These are phyloP conservation scores for Halcyon smyrnensis DNA, from an alignment of 2,797 vertebrate genomes.

Conservation along the genomic window DNA sequence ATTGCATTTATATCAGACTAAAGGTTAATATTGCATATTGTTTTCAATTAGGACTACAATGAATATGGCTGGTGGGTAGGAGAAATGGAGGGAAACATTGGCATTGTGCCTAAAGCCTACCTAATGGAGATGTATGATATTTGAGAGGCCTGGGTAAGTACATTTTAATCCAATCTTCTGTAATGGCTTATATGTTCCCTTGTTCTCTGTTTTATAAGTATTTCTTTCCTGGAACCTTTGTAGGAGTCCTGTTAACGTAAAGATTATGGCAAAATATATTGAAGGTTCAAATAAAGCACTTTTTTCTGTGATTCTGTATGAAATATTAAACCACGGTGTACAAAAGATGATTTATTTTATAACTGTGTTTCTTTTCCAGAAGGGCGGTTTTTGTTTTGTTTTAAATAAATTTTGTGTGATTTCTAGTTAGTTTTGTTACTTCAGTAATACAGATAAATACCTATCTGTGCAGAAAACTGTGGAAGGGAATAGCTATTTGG, in stretches of 20 bases:
- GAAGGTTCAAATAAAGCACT: conserved; percentile 66
- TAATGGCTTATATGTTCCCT: conserved; percentile 84
- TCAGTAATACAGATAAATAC: not conserved
- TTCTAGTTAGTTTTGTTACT: conserved; percentile 13
- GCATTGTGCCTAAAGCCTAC: conserved; percentile 96
- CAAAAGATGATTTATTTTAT: conserved; percentile 38
- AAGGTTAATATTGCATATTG: conserved; percentile 86
- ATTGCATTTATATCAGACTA: conserved; percentile 80
- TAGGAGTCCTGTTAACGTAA: conserved; percentile 78
- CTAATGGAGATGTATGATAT: conserved; percentile 93
- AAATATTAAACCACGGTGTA: conserved; percentile 58
- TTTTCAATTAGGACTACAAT: conserved; percentile 92
- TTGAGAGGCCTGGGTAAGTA: conserved; percentile 87
- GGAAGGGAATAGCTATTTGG: not conserved
- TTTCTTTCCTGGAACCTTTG: conserved; percentile 81
- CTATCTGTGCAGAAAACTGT: not conserved
- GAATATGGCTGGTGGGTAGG: conserved; percentile 98
- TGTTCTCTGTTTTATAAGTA: conserved; percentile 80
- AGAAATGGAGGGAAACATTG: conserved; percentile 93
- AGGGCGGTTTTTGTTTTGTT: not conserved
- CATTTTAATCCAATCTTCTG: conserved; percentile 87
- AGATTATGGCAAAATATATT: conserved; percentile 71
- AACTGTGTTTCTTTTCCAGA: not conserved
- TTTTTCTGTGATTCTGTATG: conserved; percentile 50
- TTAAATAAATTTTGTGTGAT: not conserved